These are phyloP conservation scores for Charina bottae DNA, from an alignment of 2,113 vertebrate species.

Conservation along the genomic window DNA sequence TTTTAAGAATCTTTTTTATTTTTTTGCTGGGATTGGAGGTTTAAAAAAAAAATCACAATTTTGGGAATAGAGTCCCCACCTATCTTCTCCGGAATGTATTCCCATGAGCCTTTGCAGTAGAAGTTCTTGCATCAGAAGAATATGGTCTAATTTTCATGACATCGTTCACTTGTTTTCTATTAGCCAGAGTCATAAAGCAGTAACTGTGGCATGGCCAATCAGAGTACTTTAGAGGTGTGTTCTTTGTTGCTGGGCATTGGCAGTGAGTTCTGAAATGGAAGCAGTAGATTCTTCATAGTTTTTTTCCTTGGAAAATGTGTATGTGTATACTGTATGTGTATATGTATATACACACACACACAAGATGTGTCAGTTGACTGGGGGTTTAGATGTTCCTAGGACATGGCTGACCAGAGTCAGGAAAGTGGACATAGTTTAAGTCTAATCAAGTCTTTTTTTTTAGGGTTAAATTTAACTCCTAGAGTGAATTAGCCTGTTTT, in stretches of 20 bases:
- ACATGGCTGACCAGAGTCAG: neutral
- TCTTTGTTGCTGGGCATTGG: neutral
- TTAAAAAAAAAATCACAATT: neutral
- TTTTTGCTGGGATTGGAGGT: neutral
- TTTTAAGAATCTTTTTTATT: neutral
- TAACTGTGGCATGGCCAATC: neutral
- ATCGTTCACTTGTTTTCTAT: neutral
- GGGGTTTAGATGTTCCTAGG: neutral
- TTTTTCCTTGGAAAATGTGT: neutral
- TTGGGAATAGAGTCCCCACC: neutral
- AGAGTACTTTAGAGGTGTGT: neutral
- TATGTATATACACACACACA: neutral
- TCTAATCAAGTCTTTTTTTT: neutral
- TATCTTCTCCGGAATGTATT: neutral
- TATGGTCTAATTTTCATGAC: neutral
- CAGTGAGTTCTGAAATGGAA: neutral
- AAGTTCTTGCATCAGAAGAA: neutral
- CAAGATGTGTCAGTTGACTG: neutral
- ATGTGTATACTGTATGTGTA: neutral
- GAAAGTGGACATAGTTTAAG: neutral
- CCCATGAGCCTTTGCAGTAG: neutral
- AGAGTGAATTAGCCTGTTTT: neutral
- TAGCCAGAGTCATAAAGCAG: neutral
- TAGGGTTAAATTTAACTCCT: neutral
- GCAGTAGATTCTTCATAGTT: neutral